Evolutionary conservation across 2,797 vertebrate genomes (phyloP).

Genomic region (Pangasius krempfi): DNA sequence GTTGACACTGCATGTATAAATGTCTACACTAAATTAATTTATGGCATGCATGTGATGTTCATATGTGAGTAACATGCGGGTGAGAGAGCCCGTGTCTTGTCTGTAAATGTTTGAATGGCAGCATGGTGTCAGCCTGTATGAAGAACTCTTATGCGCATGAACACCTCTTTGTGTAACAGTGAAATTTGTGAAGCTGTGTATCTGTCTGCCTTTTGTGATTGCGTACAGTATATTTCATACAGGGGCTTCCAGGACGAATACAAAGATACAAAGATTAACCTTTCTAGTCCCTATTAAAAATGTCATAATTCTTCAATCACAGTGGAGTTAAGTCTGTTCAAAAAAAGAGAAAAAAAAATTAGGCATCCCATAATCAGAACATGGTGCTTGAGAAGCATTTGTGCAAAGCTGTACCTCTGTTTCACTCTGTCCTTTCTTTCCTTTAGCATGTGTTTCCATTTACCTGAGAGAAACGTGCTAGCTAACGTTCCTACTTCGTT

Average conservation of each 20-base stretch:
- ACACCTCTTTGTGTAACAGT: conserved; percentile 74
- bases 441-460: conserved; percentile 77
- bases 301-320: neutral
- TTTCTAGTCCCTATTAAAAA: neutral
- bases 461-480: conserved; percentile 72
- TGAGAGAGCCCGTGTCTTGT: conserved; percentile 46
- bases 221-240: neutral
- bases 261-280: neutral
- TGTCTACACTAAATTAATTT: conserved; percentile 35
- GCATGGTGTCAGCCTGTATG: conserved; percentile 66
- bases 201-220: conserved; percentile 35
- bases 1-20: neutral
- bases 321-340: neutral
- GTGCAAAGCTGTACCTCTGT: conserved; percentile 12
- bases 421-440: conserved; percentile 34
- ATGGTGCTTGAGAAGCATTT: neutral
- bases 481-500: conserved; percentile 66
- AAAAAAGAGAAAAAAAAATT: neutral
- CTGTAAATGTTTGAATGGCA: conserved; percentile 65
- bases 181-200: conserved; percentile 51
- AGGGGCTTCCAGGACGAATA: neutral
- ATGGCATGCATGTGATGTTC: neutral
- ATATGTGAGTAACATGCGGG: conserved; percentile 20
- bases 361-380: neutral
- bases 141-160: conserved; percentile 73